Percentiles rank a stretch among this genome's conserved stretches.
Evolutionary conservation across 2,888 invertebrate species (phyloP).

Genomic region (Caenorhabditis afra): DNA sequence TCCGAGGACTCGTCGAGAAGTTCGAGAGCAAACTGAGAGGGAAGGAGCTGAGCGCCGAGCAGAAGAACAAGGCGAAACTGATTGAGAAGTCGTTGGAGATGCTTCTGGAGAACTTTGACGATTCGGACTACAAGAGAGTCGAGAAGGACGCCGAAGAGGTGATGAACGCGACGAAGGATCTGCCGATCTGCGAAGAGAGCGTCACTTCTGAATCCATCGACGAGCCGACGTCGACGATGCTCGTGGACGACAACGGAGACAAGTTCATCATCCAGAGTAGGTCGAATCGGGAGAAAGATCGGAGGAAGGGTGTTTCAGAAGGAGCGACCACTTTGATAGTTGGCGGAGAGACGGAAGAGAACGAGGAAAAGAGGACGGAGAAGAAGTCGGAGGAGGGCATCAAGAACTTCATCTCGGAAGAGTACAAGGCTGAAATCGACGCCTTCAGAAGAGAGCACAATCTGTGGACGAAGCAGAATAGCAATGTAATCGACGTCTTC

Average conservation of each 20-base stretch:
- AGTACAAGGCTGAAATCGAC: constrained; percentile 67
- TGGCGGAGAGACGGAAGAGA: constrained; percentile 47
- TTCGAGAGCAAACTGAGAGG: constrained; percentile 42
- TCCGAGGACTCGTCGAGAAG: constrained; percentile 40
- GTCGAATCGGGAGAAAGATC: neutral
- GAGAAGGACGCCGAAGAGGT: constrained; percentile 46
- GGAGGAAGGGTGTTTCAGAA: constrained; percentile 42
- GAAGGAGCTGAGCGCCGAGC: constrained; percentile 40
- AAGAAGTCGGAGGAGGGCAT: constrained; percentile 32
- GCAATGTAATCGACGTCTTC: constrained; percentile 10
- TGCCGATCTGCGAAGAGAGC: constrained; percentile 42
- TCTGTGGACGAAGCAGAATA: constrained; percentile 46
- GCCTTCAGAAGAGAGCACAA: constrained; percentile 62
- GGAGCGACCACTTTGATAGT: constrained; percentile 64
- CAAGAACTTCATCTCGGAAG: constrained; percentile 60
- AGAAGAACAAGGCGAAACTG: constrained; percentile 36
- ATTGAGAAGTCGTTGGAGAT: constrained; percentile 58
- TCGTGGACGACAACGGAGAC: constrained; percentile 66
- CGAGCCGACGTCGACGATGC: constrained; percentile 37
- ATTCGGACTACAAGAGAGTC: constrained; percentile 27
- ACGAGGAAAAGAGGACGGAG: constrained; percentile 28
- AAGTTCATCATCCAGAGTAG: constrained; percentile 60
- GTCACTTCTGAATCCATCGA: constrained; percentile 48
- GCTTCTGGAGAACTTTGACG: constrained; percentile 60
- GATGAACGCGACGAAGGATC: constrained; percentile 27